Evolutionary conservation across 2,888 invertebrate genomes (phyloP), one percentile per base, ranked within the genome.

Genomic region (Entomobrya proxima): DNA sequence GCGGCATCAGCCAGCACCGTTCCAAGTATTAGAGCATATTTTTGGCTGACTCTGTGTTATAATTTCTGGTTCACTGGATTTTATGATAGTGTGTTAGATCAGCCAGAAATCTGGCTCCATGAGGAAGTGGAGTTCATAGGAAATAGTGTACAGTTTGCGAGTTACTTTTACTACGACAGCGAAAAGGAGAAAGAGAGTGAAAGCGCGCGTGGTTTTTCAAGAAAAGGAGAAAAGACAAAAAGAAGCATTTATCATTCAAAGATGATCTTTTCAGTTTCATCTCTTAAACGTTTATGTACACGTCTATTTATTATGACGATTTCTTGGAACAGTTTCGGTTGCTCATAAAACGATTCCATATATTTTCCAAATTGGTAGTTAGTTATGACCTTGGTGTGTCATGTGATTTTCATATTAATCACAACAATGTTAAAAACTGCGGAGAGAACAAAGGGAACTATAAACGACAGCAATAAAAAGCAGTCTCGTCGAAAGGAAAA

Each of bases 11-110:
- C n/a, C 37, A 44, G 37, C 35, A 52, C 52, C 52, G 30, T 64
- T 76, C 52, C 55, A 76, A 76, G 76, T 76, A 83, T 76, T 83
- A 83, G 32, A 83, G 67, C 83, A 83, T 76, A 83, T 83, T 81
- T 82, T 83, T 83, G 76, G 86, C 86, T 86, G 81, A 81, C 81
- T 81, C 75, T 77, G 82, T 81, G 86, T 86, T 86, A 86, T 86
- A 86, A 77, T 86, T 86, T 86, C 81, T 86, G 86, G 86, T 86
- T 82, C 81, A 82, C 69, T 86, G 81, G 72, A 82, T 82, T 86
- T 86, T 82, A 86, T 86, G 55, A 82, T 81, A 74, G 76, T 44
- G 76, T 52, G 83, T 83, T 75, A 83, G 83, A 83, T 83, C 83
- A 83, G 64, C 83, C 76, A 83, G 83, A 83, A 83, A 83, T 76